These are phyloP conservation scores for Jordanella pulchra DNA, from an alignment of 2,797 vertebrate species.

Conservation along the genomic window DNA sequence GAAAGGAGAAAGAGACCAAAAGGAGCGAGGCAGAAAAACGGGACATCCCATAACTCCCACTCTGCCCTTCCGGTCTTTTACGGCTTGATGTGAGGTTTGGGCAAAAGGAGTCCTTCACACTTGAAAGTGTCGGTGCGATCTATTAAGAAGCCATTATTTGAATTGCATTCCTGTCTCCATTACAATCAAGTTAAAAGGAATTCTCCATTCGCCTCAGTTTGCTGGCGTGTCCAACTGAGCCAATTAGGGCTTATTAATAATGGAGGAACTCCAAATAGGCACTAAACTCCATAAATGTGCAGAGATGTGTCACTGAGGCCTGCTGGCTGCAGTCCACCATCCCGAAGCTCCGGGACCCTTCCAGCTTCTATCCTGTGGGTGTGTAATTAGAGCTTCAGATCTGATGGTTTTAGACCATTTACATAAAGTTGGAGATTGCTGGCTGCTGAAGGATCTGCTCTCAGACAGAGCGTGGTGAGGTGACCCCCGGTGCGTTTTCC, in stretches of 20 bases:
- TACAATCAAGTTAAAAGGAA: constrained; percentile 74
- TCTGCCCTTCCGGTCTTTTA: constrained; percentile 44
- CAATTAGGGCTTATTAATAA: constrained; percentile 76
- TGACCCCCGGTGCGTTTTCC: too few relatives aligned
- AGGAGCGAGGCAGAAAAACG: constrained; percentile 28
- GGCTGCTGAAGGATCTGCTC: constrained; percentile 65
- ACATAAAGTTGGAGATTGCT: constrained; percentile 81
- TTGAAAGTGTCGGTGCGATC: constrained; percentile 71
- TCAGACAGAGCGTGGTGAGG: constrained; percentile 46
- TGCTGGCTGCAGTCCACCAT: constrained; percentile 51
- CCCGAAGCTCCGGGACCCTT: constrained; percentile 38
- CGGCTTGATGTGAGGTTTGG: constrained; percentile 61
- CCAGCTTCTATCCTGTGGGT: constrained; percentile 65
- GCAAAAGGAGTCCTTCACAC: constrained; percentile 72
- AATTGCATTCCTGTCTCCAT: constrained; percentile 67
- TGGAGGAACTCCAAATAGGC: constrained; percentile 68
- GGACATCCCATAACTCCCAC: constrained; percentile 44
- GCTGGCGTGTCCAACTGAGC: constrained; percentile 73
- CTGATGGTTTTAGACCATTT: constrained; percentile 74
- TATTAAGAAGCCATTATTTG: constrained; percentile 81
- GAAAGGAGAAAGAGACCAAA: not conserved
- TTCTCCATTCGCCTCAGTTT: constrained; percentile 67
- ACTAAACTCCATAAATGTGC: constrained; percentile 68
- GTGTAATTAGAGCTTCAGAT: constrained; percentile 67
- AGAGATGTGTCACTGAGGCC: constrained; percentile 38